A percentile compares a stretch with the other conserved stretches of the same genome.
Evolutionary conservation across 2,888 invertebrate species (phyloP).

Genomic region (Trachelus tabidus): DNA sequence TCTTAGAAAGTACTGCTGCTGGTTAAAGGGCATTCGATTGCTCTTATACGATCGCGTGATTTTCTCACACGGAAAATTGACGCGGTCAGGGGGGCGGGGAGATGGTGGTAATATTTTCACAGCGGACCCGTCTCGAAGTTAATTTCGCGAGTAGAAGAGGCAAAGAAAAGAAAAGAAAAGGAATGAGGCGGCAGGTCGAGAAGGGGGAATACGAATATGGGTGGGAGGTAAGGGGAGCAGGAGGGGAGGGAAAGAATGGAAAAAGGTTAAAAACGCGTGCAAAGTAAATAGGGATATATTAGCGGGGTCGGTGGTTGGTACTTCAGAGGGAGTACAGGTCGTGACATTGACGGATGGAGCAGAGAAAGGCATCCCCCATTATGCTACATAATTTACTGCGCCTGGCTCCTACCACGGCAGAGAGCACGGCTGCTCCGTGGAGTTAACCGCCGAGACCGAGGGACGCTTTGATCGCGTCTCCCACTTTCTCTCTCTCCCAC

Average conservation of each 20-base stretch:
- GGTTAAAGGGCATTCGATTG: no score
- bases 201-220: no score
- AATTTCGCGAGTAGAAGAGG: no score
- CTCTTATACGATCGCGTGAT: no score
- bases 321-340: conserved; percentile 36
- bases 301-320: conserved; percentile 42
- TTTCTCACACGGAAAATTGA: no score
- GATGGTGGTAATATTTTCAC: no score
- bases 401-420: conserved; percentile 20
- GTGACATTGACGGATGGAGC: conserved; percentile 61
- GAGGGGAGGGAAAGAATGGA: not conserved
- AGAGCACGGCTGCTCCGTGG: conserved; percentile 34
- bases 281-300: conserved; percentile 46
- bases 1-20: no score
- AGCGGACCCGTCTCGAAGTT: no score
- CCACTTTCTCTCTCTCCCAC: not conserved
- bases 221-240: not conserved
- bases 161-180: no score
- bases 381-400: conserved; percentile 59
- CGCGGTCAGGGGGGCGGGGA: no score
- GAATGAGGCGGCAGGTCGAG: no score
- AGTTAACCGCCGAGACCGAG: conserved; percentile 42
- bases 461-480: conserved; percentile 44
- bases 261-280: conserved; percentile 32
- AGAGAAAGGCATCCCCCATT: conserved; percentile 54